A percentile compares a stretch with the other conserved stretches of the same genome.
Conservation (phyloP, 2,888 invertebrate species). For the Calephelis perditalis region DNA sequence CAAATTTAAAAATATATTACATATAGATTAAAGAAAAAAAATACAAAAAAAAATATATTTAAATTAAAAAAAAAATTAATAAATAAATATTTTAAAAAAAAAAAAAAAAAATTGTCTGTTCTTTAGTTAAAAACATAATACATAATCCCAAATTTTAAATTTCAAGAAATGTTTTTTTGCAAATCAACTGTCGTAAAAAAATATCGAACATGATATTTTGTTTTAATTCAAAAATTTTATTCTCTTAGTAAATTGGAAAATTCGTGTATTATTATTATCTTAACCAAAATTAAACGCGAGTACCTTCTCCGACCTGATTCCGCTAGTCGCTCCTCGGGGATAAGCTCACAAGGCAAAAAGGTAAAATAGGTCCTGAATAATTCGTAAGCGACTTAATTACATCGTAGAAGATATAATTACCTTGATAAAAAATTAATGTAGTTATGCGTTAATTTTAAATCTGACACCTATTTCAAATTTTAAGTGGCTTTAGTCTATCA, state of each 20-base stretch:
- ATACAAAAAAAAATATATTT: no score
- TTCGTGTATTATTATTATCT: conserved; percentile 3
- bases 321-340: conserved; percentile 5
- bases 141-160: no score
- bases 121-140: no score
- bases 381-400: conserved; percentile 6
- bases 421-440: not conserved
- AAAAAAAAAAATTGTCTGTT: no score
- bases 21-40: no score
- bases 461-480: not conserved
- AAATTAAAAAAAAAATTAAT: no score
- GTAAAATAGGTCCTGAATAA: conserved; percentile 9
- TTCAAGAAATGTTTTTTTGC: no score
- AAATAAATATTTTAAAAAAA: no score
- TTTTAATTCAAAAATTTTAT: not conserved
- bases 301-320: conserved; percentile 3
- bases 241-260: not conserved
- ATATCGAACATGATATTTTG: no score
- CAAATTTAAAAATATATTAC: no score
- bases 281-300: conserved; percentile 4
- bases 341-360: conserved; percentile 7
- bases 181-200: no score
- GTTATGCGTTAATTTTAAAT: not conserved
- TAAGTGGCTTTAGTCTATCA: no score
- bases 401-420: not conserved